phyloP scores from a whole-genome alignment of 1,140 invertebrate species.

The Euwallacea fornicatus region DNA sequence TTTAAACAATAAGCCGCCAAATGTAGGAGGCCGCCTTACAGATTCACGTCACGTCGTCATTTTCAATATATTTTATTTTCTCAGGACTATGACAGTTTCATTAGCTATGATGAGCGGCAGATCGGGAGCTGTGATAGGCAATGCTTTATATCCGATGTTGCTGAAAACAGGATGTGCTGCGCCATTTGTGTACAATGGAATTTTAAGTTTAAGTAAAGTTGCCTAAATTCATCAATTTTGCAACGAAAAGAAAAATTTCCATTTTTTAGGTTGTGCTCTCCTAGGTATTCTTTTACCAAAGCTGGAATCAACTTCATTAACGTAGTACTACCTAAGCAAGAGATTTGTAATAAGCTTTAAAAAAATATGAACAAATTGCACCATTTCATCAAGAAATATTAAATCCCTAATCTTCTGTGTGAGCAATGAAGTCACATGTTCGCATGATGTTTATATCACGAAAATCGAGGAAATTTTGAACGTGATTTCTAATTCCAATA shows the following conservation, averaged over 20 bases:
- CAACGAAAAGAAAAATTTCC: no score
- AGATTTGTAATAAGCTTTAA: neutral
- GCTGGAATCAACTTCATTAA: neutral
- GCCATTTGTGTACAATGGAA: conserved; percentile 45
- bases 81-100: conserved; percentile 44
- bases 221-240: no score
- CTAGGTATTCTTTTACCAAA: neutral
- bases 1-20: no score
- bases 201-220: conserved; percentile 25
- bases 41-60: no score
- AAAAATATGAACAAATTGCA: neutral
- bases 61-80: conserved; percentile 20
- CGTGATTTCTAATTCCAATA: no score
- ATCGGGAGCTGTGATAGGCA: conserved; percentile 44
- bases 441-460: no score
- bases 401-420: no score
- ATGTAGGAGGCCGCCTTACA: no score
- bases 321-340: neutral
- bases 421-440: no score
- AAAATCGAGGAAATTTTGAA: no score
- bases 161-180: conserved; percentile 46
- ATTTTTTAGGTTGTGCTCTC: conserved; percentile 13
- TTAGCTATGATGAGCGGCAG: conserved; percentile 47
- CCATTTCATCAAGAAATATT: no score
- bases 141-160: conserved; percentile 45